phyloP scores from a whole-genome alignment of 2,113 vertebrate genomes.

The mouse (Mus musculus) region GRCm39 chr8:89720001-89720500 shows the following conservation, averaged over 20 bases:
- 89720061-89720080: not conserved
- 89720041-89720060: accelerated
- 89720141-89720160: no score
- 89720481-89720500: not conserved
- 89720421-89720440: not conserved
- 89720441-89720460: not conserved
- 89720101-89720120: not conserved
- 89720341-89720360: accelerated
- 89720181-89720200: not conserved
- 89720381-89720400: not conserved
- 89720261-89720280: accelerated
- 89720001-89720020: not conserved
- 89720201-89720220: not conserved
- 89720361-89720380: not conserved
- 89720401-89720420: not conserved
- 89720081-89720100: not conserved
- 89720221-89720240: accelerated
- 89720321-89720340: no score
- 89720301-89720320: not conserved
- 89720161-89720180: not conserved
- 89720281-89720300: not conserved
- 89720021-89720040: accelerated
- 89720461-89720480: not conserved
- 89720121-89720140: not conserved
- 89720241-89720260: not conserved